Evolutionary conservation across 2,797 vertebrate species (phyloP), one percentile per base, ranked within the genome.

Genomic region (Chaetophractus vellerosus): DNA sequence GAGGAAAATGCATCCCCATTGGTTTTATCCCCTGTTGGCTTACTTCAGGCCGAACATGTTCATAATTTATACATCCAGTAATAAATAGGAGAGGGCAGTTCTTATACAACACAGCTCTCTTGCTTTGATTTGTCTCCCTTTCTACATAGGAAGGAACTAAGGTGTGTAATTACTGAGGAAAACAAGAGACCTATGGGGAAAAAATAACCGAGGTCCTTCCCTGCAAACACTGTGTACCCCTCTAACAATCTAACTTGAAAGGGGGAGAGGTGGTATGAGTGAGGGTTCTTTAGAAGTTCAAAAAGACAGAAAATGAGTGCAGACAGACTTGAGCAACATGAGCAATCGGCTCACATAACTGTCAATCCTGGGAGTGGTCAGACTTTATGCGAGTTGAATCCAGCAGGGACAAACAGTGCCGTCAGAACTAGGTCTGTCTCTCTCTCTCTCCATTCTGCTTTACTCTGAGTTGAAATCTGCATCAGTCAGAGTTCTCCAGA

Each of bases 271-370:
- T 1, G 7, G 15, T 41, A 38, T 59, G 63, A 52, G 33, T 63
- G 78, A 87, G 16, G 55, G 24, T 9, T 66, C 28, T 59, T 79
- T 24, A 55, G 63, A 55, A 55, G 23, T 68, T 90, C 69, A 91
- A 88, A 91, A 28, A 21, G 63, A 74, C 31, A 89, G 59, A 69
- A 86, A 97, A 89, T 15, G 14, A 66, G 50, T 41, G 68, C 15
- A 41, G 33, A 36, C 18, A 61, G 36, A 14, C 28, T 83, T 66
- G 55, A 85, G 69, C 28, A 64, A 94, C 75, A 74, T 71, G 14
- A 81, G 19, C 64, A 75, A 24, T 3, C 52, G 15, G 28, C 28
- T 87, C 23, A 55, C 9, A 1, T 48, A 38, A 64, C 6, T 50
- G 28, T 88, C 63, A 12, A 36, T 28, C 12, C 18, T 74, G 23